Percentiles rank a stretch among this genome's conserved stretches.
phyloP scores from a whole-genome alignment of 2,888 invertebrate genomes.

The Phanerotoma sp. region DNA sequence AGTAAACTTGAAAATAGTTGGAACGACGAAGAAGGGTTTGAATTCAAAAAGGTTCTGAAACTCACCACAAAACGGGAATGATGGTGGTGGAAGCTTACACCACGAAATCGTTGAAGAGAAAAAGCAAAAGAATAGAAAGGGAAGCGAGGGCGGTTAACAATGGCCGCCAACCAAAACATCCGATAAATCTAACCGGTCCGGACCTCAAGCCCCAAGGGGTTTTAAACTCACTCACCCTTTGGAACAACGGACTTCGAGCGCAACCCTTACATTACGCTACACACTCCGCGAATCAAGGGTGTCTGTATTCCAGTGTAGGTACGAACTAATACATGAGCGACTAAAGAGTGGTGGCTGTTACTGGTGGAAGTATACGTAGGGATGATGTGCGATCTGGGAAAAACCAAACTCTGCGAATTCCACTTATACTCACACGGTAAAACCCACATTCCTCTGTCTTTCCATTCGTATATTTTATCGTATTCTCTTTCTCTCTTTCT shows the following conservation, averaged over 20 bases:
- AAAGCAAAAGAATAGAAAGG: conserved; percentile 36
- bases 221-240: conserved; percentile 48
- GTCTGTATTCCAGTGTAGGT: conserved; percentile 25
- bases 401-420: conserved; percentile 50
- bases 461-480: conserved; percentile 20
- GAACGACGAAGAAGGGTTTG: neutral
- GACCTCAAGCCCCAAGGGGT: conserved; percentile 56
- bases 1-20: too few species aligned
- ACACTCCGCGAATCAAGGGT: conserved; percentile 41
- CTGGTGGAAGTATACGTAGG: conserved; percentile 28
- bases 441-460: conserved; percentile 1
- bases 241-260: conserved; percentile 32
- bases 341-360: too few species aligned
- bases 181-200: conserved; percentile 57
- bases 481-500: conserved; percentile 15
- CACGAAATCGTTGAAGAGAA: conserved; percentile 23
- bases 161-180: conserved; percentile 59
- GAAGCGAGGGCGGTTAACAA: conserved; percentile 52
- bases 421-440: conserved; percentile 1
- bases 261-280: conserved; percentile 57
- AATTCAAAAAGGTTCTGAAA: conserved; percentile 1
- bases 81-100: neutral
- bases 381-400: conserved; percentile 48
- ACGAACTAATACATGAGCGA: conserved; percentile 6
- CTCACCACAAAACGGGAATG: neutral